phyloP scores from a whole-genome alignment of 2,888 invertebrate genomes.

The Macrosiphum euphorbiae region DNA sequence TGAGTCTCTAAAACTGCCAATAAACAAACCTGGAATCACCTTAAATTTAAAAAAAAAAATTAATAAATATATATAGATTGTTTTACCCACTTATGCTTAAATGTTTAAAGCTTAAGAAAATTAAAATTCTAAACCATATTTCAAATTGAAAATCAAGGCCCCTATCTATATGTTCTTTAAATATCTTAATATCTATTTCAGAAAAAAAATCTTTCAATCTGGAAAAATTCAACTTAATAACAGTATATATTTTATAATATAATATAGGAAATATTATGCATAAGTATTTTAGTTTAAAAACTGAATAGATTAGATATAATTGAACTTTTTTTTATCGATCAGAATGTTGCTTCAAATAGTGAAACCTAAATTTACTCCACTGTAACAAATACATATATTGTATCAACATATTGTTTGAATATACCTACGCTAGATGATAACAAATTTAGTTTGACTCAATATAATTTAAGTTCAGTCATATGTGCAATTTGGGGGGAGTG shows the following conservation, averaged over 20 bases:
- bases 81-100: not conserved
- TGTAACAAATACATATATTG: not conserved
- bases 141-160: not conserved
- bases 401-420: not conserved
- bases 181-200: not conserved
- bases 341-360: not conserved
- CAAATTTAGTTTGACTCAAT: not conserved
- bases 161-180: not conserved
- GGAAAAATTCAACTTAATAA: not conserved
- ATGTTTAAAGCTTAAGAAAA: not conserved
- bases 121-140: not conserved
- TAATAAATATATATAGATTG: not conserved
- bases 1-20: slow-evolving; percentile 96
- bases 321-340: not conserved
- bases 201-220: not conserved
- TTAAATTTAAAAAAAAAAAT: slow-evolving; percentile 70
- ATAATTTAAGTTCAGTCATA: not conserved
- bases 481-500: no score
- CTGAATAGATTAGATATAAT: not conserved
- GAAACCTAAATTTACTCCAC: not conserved
- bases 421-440: not conserved
- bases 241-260: not conserved
- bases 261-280: not conserved
- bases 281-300: not conserved
- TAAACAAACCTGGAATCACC: slow-evolving; percentile 94